Percentiles rank a stretch among this genome's conserved stretches.
Evolutionary conservation across 2,797 vertebrate species (phyloP).

Genomic region (Yasuhikotakia modesta): DNA sequence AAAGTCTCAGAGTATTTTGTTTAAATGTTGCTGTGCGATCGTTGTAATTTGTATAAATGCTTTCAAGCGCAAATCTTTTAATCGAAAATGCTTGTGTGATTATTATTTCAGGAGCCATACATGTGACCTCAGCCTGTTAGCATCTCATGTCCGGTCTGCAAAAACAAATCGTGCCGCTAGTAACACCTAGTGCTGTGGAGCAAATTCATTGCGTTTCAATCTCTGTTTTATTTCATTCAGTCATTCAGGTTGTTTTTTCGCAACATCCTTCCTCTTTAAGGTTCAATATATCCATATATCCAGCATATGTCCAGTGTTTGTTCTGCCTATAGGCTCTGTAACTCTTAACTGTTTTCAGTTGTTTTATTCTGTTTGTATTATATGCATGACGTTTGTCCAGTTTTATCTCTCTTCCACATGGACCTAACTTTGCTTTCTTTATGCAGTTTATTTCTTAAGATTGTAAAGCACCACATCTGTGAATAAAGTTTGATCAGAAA

Average conservation of each 20-base stretch:
- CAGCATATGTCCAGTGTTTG: neutral
- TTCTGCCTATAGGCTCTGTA: neutral
- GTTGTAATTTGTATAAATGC: neutral
- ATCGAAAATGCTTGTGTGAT: neutral
- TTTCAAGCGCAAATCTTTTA: slow-evolving; percentile 1
- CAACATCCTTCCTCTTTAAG: slow-evolving; percentile 7
- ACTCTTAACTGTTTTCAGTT: neutral
- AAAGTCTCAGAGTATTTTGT: neutral
- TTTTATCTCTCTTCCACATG: neutral
- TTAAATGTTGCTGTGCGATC: neutral
- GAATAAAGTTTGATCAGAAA: slow-evolving; percentile 45
- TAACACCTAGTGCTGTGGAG: neutral
- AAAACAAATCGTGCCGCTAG: no score
- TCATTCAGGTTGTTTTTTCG: no score
- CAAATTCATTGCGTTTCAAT: neutral
- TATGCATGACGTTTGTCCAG: slow-evolving; percentile 2
- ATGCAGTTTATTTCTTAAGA: slow-evolving; percentile 21
- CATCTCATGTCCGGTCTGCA: neutral
- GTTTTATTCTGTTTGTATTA: slow-evolving; percentile 13
- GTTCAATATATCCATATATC: no score
- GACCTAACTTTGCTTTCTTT: slow-evolving; percentile 21
- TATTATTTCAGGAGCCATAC: slow-evolving; percentile 2
- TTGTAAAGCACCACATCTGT: slow-evolving; percentile 35
- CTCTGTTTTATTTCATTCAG: neutral
- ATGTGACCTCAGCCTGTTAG: slow-evolving; percentile 5